These are phyloP conservation scores for Cosmorhoe ocellata DNA, from an alignment of 2,888 invertebrate species.

Conservation along the genomic window DNA sequence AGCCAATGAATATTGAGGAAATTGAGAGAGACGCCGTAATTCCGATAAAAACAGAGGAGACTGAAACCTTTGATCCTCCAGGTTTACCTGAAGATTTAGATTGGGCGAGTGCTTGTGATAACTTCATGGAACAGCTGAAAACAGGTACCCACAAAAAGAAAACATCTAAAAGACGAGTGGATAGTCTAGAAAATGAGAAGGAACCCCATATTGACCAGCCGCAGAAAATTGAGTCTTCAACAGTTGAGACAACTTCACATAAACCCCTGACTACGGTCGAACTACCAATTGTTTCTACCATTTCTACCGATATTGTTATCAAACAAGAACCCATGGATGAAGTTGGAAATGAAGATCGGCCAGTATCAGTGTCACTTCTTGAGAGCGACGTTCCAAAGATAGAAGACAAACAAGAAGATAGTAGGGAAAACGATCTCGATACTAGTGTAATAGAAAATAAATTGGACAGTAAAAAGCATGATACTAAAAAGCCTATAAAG, in stretches of 20 bases:
- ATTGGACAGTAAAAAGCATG: slow-evolving; percentile 24
- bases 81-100: slow-evolving; percentile 59
- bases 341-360: slow-evolving; percentile 34
- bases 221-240: slow-evolving; percentile 23
- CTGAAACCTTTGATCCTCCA: slow-evolving; percentile 47
- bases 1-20: slow-evolving; percentile 85
- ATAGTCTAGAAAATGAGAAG: slow-evolving; percentile 51
- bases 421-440: slow-evolving; percentile 1
- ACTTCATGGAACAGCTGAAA: slow-evolving; percentile 89
- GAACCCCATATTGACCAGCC: slow-evolving; percentile 31
- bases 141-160: slow-evolving; percentile 83
- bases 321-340: slow-evolving; percentile 70
- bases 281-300: slow-evolving; percentile 12
- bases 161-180: slow-evolving; percentile 74
- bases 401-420: slow-evolving; percentile 50
- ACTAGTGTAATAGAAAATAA: slow-evolving; percentile 21
- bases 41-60: slow-evolving; percentile 64
- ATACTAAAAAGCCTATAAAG: slow-evolving; percentile 47
- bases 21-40: slow-evolving; percentile 83
- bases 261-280: slow-evolving; percentile 25
- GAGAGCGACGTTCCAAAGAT: slow-evolving; percentile 43
- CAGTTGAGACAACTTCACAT: slow-evolving; percentile 25
- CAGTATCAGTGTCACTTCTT: slow-evolving; percentile 24
- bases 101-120: slow-evolving; percentile 89
- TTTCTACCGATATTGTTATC: slow-evolving; percentile 36